Conservation (phyloP, 2,888 invertebrate species). For the Drosophila nr. perissopoda region DNA sequence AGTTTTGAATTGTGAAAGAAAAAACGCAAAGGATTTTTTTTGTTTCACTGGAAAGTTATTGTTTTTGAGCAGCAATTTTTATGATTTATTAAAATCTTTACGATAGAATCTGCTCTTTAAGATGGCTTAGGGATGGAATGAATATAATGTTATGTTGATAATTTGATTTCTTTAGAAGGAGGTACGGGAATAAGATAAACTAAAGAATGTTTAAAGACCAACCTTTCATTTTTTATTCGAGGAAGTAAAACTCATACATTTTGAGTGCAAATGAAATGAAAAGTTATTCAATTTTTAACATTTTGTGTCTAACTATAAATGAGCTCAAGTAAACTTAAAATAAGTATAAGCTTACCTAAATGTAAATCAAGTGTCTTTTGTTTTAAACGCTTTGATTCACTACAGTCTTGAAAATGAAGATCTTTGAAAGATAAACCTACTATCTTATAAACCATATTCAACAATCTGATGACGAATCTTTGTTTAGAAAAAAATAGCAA, state of each 20-base stretch:
- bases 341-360: not conserved
- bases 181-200: not conserved
- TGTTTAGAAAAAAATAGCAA: not conserved
- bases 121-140: not conserved
- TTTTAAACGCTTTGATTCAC: not conserved
- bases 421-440: not conserved
- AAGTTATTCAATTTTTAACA: not conserved
- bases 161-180: too few relatives aligned
- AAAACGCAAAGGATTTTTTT: not conserved
- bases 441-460: not conserved
- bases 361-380: not conserved
- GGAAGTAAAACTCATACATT: not conserved
- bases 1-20: not conserved
- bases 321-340: not conserved
- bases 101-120: not conserved
- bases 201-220: not conserved
- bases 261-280: not conserved
- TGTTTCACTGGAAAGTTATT: not conserved
- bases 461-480: not conserved
- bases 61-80: not conserved
- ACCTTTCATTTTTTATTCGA: not conserved
- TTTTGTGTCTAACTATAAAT: not conserved
- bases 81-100: not conserved
- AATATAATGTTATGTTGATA: not conserved
- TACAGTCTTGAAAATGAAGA: not conserved